Conservation (phyloP, 2,888 invertebrate genomes). For the Tetanocera ferruginea region DNA sequence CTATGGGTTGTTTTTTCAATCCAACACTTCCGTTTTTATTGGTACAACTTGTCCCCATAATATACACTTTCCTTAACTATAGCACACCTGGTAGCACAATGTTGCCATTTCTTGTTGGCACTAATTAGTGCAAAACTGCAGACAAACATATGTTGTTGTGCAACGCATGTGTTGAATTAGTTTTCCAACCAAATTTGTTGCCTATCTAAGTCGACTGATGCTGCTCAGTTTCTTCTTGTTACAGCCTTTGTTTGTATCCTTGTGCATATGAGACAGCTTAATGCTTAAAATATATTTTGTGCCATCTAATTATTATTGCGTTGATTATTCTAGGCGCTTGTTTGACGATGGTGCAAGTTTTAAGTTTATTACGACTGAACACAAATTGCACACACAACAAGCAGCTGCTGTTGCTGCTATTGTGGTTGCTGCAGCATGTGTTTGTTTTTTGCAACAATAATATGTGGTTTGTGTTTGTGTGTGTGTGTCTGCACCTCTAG, state of each 20-base stretch:
- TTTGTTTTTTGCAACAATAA: background rate
- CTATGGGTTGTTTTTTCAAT: no score
- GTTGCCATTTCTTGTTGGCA: background rate
- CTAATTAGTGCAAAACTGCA: conserved; percentile 7
- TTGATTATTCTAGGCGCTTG: conserved; percentile 11
- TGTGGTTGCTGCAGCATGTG: background rate
- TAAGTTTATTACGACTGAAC: background rate
- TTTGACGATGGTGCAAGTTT: conserved; percentile 1
- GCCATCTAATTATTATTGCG: conserved; percentile 8
- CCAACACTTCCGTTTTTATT: no score
- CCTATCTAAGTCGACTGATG: background rate
- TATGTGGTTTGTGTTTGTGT: background rate
- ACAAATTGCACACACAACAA: background rate
- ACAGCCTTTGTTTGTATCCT: no score
- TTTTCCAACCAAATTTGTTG: conserved; percentile 8
- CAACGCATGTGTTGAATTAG: background rate
- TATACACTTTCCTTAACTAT: background rate
- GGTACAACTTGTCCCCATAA: no score
- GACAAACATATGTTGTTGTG: background rate
- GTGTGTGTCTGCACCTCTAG: no score
- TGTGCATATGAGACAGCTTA: background rate
- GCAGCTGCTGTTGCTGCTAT: conserved; percentile 4
- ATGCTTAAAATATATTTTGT: conserved; percentile 6
- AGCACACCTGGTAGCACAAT: background rate
- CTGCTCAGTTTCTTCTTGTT: background rate